Percentiles rank a stretch among this genome's conserved stretches.
Conservation (phyloP, 2,113 vertebrate species). For the Neogobius melanostomus region DNA sequence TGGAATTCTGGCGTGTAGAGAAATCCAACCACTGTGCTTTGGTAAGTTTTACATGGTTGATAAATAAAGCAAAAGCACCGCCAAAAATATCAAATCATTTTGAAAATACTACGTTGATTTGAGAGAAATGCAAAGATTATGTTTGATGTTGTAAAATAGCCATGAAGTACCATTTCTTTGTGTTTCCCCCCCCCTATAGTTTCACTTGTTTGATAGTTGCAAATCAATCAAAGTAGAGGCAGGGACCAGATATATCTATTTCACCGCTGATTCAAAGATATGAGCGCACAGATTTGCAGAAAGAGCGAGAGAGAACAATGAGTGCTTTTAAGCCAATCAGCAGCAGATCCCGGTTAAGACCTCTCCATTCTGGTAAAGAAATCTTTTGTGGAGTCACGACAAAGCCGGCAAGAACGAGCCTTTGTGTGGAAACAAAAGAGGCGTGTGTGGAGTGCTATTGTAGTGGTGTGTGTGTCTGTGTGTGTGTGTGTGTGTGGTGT, state of each 20-base stretch:
- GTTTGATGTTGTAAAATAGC: no score
- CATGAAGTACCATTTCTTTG: neutral
- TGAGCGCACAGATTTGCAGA: constrained; percentile 1
- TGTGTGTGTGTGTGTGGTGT: no score
- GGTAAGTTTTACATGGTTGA: no score
- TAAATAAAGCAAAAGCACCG: no score
- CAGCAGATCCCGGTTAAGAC: constrained; percentile 57
- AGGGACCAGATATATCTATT: neutral
- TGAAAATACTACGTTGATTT: no score
- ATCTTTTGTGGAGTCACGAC: constrained; percentile 70
- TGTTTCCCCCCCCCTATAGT: neutral
- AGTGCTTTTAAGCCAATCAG: constrained; percentile 57
- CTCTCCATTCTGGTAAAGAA: constrained; percentile 51
- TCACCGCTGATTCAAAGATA: neutral
- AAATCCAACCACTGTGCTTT: no score
- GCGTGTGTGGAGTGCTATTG: constrained; percentile 50
- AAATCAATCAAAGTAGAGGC: neutral
- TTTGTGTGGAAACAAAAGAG: constrained; percentile 71
- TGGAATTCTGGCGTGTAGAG: no score
- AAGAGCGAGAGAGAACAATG: constrained; percentile 35
- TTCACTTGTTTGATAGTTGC: neutral
- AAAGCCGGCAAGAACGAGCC: constrained; percentile 61
- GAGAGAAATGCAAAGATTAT: no score
- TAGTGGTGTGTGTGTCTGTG: constrained; percentile 2
- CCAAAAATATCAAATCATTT: no score